phyloP scores from a whole-genome alignment of 2,888 invertebrate genomes.

The Aquatica leii region DNA sequence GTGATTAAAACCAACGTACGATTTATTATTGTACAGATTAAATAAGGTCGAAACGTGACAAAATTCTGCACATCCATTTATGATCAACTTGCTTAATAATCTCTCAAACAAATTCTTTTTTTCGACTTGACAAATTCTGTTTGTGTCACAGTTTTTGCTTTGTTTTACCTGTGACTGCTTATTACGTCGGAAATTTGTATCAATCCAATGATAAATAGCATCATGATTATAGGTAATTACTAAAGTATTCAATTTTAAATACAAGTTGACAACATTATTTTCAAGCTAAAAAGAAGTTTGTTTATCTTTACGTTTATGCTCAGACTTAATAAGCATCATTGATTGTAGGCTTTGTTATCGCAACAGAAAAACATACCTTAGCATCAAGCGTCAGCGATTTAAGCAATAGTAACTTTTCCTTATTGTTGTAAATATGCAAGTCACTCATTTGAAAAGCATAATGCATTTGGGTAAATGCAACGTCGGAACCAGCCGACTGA shows the following conservation, averaged over 20 bases:
- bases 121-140: slow-evolving; percentile 9
- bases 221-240: slow-evolving; percentile 73
- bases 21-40: slow-evolving; percentile 62
- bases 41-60: slow-evolving; percentile 68
- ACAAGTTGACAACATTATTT: slow-evolving; percentile 71
- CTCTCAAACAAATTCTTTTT: slow-evolving; percentile 54
- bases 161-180: slow-evolving; percentile 19
- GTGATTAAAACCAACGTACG: slow-evolving; percentile 68
- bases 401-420: slow-evolving; percentile 66
- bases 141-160: slow-evolving; percentile 11
- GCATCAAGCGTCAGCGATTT: slow-evolving; percentile 71
- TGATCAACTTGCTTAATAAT: slow-evolving; percentile 65
- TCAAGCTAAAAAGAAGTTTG: slow-evolving; percentile 61
- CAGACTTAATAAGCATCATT: no score
- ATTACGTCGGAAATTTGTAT: slow-evolving; percentile 65
- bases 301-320: no score
- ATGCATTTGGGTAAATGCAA: slow-evolving; percentile 65
- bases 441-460: slow-evolving; percentile 72
- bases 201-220: slow-evolving; percentile 67
- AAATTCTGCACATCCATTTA: slow-evolving; percentile 75
- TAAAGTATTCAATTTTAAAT: slow-evolving; percentile 74
- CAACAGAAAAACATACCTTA: slow-evolving; percentile 68
- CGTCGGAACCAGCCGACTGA: slow-evolving; percentile 40
- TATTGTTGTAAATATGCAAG: slow-evolving; percentile 68
- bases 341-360: no score